Evolutionary conservation across 1,140 invertebrate species (phyloP).

Genomic region (Tribolium madens): DNA sequence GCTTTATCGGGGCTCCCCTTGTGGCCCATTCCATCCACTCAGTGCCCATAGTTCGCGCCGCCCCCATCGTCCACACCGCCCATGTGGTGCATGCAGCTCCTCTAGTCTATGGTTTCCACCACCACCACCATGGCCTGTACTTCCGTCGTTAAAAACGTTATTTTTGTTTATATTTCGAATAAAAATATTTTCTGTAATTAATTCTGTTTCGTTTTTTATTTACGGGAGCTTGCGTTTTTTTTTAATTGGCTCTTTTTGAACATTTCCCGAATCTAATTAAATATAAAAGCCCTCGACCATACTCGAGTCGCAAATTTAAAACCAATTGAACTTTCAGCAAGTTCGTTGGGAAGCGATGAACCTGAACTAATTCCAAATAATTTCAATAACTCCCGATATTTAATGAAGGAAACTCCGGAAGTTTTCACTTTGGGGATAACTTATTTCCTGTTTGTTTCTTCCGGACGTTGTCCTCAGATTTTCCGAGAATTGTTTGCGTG

Average conservation of each 20-base stretch:
- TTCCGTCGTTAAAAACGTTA: neutral
- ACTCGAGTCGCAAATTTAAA: neutral
- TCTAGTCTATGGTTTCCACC: constrained; percentile 44
- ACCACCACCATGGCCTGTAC: neutral
- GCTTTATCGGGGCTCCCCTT: constrained; percentile 51
- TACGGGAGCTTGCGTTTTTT: neutral
- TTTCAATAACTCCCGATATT: neutral
- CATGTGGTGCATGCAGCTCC: constrained; percentile 56
- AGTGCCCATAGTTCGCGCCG: constrained; percentile 60
- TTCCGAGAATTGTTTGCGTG: neutral
- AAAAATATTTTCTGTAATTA: neutral
- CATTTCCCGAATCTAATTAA: neutral
- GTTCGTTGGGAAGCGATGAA: neutral
- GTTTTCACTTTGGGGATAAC: neutral
- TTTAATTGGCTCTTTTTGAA: neutral
- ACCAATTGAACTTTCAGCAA: neutral
- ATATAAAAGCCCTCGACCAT: neutral
- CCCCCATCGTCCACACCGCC: constrained; percentile 61
- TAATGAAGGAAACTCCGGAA: neutral
- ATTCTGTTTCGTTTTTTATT: neutral
- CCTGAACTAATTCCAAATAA: neutral
- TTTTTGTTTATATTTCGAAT: neutral
- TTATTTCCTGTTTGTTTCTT: neutral
- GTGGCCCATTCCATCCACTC: constrained; percentile 56
- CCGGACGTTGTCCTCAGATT: neutral